Evolutionary conservation across 2,888 invertebrate genomes (phyloP).

Genomic region (Elaeidobius kamerunicus): DNA sequence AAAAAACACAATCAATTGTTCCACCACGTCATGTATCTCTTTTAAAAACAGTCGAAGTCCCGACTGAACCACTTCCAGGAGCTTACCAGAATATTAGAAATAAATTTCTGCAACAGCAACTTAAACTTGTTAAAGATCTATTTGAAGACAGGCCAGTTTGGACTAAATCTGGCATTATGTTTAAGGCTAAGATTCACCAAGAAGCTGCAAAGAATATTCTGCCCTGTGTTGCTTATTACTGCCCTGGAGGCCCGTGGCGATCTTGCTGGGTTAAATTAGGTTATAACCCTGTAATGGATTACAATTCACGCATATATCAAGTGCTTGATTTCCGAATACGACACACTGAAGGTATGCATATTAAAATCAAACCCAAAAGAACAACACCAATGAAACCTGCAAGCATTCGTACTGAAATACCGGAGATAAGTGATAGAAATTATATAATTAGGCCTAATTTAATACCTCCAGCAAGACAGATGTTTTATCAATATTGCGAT

Average conservation of each 20-base stretch:
- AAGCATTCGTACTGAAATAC: constrained; percentile 8
- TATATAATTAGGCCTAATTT: constrained; percentile 67
- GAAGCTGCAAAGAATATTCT: constrained; percentile 72
- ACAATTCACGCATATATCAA: constrained; percentile 79
- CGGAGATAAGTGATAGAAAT: constrained; percentile 47
- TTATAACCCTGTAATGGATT: constrained; percentile 85
- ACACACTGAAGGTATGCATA: constrained; percentile 55
- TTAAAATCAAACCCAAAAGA: constrained; percentile 53
- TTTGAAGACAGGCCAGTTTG: constrained; percentile 89
- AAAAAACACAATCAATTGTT: constrained; percentile 19
- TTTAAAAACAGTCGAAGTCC: constrained; percentile 43
- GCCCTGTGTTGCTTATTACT: constrained; percentile 83
- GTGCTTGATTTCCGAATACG: constrained; percentile 78
- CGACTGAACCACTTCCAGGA: constrained; percentile 32
- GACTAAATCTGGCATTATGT: constrained; percentile 75
- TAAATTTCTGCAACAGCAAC: constrained; percentile 46
- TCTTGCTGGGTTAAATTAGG: constrained; percentile 86
- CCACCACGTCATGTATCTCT: constrained; percentile 59
- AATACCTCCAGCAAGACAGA: constrained; percentile 79
- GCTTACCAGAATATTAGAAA: constrained; percentile 32
- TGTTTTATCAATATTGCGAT: constrained; percentile 89
- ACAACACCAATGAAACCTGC: not conserved
- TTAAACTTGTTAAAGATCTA: constrained; percentile 45
- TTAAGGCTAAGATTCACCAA: constrained; percentile 58
- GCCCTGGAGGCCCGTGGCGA: constrained; percentile 89